Evolutionary conservation across 2,113 vertebrate species (phyloP), one percentile per base, ranked within the genome.

Genomic region (Pangasianodon gigas): DNA sequence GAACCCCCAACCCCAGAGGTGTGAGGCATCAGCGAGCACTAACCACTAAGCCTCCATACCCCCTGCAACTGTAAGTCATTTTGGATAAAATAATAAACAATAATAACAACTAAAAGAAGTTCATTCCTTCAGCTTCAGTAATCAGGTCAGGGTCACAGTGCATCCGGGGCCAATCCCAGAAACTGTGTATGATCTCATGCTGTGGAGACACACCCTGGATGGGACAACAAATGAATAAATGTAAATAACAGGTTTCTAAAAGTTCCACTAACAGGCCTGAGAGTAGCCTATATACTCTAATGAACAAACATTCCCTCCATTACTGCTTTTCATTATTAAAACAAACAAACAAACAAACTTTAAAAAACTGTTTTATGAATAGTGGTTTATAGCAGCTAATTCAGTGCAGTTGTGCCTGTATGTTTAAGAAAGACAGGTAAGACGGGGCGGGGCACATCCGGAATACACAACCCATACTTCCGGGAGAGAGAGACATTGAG

Each of bases 361-460:
- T 48, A 13, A 21, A 7, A 62, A 6, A 32, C 26, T 62, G 58
- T 26, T 48, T 52, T 29, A 14, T 29, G 24, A 29, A 6, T 4
- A n/a, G 62, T 67, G 48, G 2, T 54, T n/a, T 5, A 9, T 0
- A 44, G 58, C 3, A 24, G 8, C 8, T 46, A 5, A 46, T n/a
- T 52, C 41, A 24, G 41, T 46, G 8, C 37, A 37, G 37, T 1
- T 77, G 19, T 3, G 18, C 4, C 16, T 87, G 88, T 58, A 6
- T n/a, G 81, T 89, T 91, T 85, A 90, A 88, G 86, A 46, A 32
- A 18, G 18, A 84, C 89, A 89, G 91, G 87, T 67, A 81, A 83
- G 80, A 5, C 48, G 90, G 32, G 91, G 91, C 90, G 91, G 86
- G 89, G 86, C 24, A 19, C 84, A 54, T 88, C 41, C 81, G 81